phyloP scores from a whole-genome alignment of 2,113 vertebrate genomes.

The Uropsilus gracilis region DNA sequence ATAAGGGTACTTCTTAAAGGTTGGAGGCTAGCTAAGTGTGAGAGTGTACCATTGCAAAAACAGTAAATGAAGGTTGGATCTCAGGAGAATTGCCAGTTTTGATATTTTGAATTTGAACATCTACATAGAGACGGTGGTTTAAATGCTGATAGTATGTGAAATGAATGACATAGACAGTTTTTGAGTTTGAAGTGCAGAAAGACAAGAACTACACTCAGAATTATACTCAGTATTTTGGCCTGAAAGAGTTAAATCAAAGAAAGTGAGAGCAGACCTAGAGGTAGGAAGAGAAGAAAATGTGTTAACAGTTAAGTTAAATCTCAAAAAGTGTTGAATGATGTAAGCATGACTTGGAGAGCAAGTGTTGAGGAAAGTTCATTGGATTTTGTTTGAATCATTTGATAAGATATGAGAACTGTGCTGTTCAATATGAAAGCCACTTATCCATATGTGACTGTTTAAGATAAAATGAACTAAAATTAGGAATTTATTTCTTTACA shows the following conservation, averaged over 20 bases:
- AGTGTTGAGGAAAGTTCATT: not conserved
- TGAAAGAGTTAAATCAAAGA: not conserved
- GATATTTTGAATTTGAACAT: not conserved
- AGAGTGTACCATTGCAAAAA: not conserved
- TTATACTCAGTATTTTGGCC: not conserved
- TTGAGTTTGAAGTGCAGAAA: not conserved
- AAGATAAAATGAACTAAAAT: constrained; percentile 5
- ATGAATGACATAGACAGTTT: not conserved
- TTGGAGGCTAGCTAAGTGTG: not conserved
- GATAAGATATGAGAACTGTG: not conserved
- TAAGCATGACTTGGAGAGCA: constrained; percentile 3
- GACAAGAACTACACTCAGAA: not conserved
- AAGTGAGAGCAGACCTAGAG: not conserved
- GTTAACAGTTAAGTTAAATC: not conserved
- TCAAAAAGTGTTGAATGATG: not conserved
- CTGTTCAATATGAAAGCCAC: not conserved
- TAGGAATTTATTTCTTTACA: not conserved
- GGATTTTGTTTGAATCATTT: constrained; percentile 16
- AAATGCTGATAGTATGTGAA: not conserved
- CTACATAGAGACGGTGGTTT: not conserved
- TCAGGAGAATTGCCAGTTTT: not conserved
- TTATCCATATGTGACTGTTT: not conserved
- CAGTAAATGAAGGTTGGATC: not conserved
- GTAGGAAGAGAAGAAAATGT: not conserved
- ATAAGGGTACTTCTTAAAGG: constrained; percentile 4